A percentile compares a stretch with the other conserved stretches of the same genome.
phyloP scores from a whole-genome alignment of 1,140 invertebrate species.

The Psix sp. region DNA sequence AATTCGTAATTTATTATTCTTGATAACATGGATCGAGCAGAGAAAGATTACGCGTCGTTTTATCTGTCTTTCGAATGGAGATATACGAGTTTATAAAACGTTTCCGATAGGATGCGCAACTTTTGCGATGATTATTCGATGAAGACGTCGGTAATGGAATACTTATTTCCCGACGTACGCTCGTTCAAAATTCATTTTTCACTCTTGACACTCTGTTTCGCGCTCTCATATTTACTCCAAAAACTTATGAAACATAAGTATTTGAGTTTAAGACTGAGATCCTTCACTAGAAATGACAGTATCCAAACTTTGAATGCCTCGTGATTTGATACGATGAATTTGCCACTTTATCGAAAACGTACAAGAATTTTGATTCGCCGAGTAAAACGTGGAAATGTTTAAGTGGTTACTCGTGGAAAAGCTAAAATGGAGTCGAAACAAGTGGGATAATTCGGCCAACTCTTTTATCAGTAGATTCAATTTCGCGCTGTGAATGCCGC shows the following conservation, averaged over 20 bases:
- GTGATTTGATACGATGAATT: no score
- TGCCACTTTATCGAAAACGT: no score
- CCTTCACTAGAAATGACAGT: no score
- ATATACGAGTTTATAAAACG: conserved; percentile 51
- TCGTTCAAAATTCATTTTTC: conserved; percentile 53
- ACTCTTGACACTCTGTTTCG: conserved; percentile 24
- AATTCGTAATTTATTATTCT: conserved; percentile 70
- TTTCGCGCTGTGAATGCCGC: conserved; percentile 18
- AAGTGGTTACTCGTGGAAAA: no score
- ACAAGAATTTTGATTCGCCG: no score
- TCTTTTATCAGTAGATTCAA: conserved; percentile 15
- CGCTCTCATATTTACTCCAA: no score
- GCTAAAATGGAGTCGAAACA: conserved; percentile 33
- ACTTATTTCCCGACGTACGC: conserved; percentile 45
- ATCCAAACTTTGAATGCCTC: no score
- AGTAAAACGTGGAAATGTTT: no score
- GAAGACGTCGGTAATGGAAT: conserved; percentile 31
- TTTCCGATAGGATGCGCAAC: conserved; percentile 39
- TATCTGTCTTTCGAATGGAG: conserved; percentile 52
- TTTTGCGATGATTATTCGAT: conserved; percentile 55
- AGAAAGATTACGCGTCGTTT: conserved; percentile 50
- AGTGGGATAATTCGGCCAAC: conserved; percentile 39
- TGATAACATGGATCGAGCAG: conserved; percentile 55
- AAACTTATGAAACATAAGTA: no score
- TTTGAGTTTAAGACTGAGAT: no score